These are phyloP conservation scores for human DNA, from an alignment of 2,113 vertebrate species.

Conservation along the genomic window DNA sequence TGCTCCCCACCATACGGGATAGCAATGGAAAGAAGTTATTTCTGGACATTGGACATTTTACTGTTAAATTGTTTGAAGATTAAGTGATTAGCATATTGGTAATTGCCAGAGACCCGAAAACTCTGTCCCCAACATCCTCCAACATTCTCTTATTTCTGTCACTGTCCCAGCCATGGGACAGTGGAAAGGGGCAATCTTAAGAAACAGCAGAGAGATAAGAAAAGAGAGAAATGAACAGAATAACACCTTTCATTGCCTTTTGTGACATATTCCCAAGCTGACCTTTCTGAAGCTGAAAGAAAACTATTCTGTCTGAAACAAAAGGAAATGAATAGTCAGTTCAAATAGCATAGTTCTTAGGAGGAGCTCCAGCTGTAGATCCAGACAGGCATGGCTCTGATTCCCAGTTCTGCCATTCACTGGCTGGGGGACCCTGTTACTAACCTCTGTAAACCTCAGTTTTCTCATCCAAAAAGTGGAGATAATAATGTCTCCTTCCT, in stretches of 20 bases:
- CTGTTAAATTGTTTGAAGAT: neutral
- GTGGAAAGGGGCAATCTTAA: neutral
- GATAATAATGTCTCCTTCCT: neutral
- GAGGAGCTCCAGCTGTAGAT: neutral
- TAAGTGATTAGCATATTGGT: slow-evolving; percentile 26
- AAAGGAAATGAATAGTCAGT: neutral
- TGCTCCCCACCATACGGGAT: neutral
- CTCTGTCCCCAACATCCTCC: neutral
- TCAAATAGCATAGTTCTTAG: neutral
- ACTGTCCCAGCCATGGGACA: neutral
- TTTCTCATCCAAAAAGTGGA: neutral
- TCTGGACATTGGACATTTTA: neutral
- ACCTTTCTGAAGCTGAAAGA: slow-evolving; percentile 36
- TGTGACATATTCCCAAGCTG: neutral
- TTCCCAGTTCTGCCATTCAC: neutral
- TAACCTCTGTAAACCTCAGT: neutral
- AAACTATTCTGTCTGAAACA: neutral
- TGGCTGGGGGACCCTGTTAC: neutral
- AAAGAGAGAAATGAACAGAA: slow-evolving; percentile 2
- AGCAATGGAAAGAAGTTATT: neutral
- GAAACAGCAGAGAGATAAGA: neutral
- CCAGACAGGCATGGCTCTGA: accelerated
- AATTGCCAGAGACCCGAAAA: neutral
- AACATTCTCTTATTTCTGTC: neutral
- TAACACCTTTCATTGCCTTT: neutral